A percentile compares a stretch with the other conserved stretches of the same genome.
Evolutionary conservation across 1,140 invertebrate species (phyloP).

Genomic region (Chionoecetes opilio): DNA sequence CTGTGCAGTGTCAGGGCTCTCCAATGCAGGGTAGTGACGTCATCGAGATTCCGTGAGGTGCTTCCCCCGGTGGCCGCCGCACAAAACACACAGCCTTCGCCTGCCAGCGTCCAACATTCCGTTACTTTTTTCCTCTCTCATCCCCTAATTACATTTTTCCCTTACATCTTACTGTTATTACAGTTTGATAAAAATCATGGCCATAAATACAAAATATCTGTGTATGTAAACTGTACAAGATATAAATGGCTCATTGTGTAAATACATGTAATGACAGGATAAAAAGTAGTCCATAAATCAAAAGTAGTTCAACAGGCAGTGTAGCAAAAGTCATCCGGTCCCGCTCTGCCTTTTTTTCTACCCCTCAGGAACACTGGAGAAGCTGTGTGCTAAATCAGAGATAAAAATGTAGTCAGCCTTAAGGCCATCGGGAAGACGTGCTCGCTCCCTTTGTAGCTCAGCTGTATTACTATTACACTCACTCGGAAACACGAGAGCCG

Average conservation of each 20-base stretch:
- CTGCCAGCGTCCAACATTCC: background rate
- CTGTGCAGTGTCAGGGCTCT: background rate
- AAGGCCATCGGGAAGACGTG: background rate
- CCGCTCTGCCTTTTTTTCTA: background rate
- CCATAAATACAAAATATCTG: background rate
- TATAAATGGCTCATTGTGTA: background rate
- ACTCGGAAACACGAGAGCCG: slow-evolving; percentile 46
- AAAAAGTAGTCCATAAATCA: background rate
- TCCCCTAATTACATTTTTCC: background rate
- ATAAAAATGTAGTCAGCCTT: background rate
- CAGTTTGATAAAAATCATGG: background rate
- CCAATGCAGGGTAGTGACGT: background rate
- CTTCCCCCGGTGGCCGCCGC: background rate
- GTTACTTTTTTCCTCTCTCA: background rate
- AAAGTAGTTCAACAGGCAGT: background rate
- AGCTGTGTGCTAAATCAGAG: background rate
- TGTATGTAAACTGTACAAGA: background rate
- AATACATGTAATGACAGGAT: background rate
- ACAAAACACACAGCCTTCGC: background rate
- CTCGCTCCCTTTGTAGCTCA: slow-evolving; percentile 3
- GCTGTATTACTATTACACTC: background rate
- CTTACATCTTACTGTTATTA: background rate
- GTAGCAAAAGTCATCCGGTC: background rate
- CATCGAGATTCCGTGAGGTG: background rate
- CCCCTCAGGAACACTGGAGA: background rate